Evolutionary conservation across 1,140 invertebrate species (phyloP).

Genomic region (Temnothorax longispinosus): DNA sequence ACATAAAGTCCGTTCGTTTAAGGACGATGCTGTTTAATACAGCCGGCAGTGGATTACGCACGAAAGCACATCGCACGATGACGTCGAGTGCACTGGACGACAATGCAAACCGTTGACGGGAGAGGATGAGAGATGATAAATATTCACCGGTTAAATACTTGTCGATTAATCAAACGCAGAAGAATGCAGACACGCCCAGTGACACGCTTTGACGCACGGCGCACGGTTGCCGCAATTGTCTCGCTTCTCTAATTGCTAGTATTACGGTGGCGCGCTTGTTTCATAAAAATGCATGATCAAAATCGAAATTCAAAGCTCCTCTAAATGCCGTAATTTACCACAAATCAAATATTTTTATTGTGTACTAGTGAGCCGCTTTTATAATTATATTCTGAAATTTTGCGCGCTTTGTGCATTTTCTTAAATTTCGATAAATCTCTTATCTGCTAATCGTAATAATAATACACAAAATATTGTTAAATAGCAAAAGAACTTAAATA

Average conservation of each 20-base stretch:
- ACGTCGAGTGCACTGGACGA: constrained; percentile 33
- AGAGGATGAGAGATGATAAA: constrained; percentile 62
- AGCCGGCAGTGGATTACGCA: constrained; percentile 36
- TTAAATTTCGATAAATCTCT: neutral
- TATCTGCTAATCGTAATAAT: neutral
- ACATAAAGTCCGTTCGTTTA: constrained; percentile 28
- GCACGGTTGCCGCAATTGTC: neutral
- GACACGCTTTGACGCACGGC: neutral
- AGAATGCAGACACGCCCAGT: constrained; percentile 22
- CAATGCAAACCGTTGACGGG: constrained; percentile 54
- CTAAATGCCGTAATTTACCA: neutral
- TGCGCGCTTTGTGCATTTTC: neutral
- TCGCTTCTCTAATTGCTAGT: neutral
- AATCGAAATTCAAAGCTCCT: neutral
- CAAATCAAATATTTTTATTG: neutral
- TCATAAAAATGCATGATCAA: neutral
- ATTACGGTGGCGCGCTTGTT: neutral
- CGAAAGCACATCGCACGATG: constrained; percentile 27
- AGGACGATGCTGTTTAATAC: constrained; percentile 58
- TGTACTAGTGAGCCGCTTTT: neutral
- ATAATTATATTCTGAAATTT: neutral
- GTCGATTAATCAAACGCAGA: constrained; percentile 66
- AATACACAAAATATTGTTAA: neutral
- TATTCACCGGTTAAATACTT: constrained; percentile 58
- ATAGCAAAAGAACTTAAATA: neutral